Base-by-base conservation (phyloP, 2,113 vertebrate species). In the Corythornis madagascariensis region DNA sequence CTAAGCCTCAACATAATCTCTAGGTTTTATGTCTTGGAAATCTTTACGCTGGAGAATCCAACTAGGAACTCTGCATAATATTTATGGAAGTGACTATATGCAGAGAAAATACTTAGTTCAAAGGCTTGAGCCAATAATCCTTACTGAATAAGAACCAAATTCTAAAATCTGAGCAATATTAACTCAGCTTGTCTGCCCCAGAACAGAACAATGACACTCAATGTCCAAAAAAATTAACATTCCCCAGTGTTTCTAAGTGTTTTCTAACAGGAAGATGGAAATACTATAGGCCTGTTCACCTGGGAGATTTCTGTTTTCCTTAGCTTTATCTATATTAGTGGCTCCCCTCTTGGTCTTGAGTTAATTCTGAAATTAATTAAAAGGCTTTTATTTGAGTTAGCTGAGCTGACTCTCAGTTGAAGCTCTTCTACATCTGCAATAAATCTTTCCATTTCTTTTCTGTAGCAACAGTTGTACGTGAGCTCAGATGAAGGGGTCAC, bases 391-490 rank as follows among this genome's bases (percentile, higher is more conserved):
- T 65, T 35, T 63, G 12, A 33, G 20, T 79, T 86, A 92, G 77
- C 40, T 16, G 8, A 92, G 77, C 40, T 16, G 8, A 57, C 31
- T 64, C 53, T 93, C 2, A 7, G 38, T 40, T 93, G 57, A 90
- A 91, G 48, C 48, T 65, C 18, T 33, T 91, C 64, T 69, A 45
- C 59, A 42, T 94, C 73, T 97, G 90, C 96, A 80, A 72, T 78
- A 90, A 94, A 90, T 74, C 47, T 84, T 78, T 40, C 4, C 21
- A 1, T 60, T 95, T 94, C 61, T 66, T 96, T 96, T 89, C 96
- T 95, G 66, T 96, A 99, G 99, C 99, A 99, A 99, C 99, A 99
- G 96, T 86, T 99, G 89, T 99, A 99, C 0, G 98, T 99, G 88
- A 99, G 99, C 96, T 99, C 99, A 1, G 98, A 98, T 20, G 98